phyloP scores from a whole-genome alignment of 2,113 vertebrate genomes.

The Plestiodon gilberti region DNA sequence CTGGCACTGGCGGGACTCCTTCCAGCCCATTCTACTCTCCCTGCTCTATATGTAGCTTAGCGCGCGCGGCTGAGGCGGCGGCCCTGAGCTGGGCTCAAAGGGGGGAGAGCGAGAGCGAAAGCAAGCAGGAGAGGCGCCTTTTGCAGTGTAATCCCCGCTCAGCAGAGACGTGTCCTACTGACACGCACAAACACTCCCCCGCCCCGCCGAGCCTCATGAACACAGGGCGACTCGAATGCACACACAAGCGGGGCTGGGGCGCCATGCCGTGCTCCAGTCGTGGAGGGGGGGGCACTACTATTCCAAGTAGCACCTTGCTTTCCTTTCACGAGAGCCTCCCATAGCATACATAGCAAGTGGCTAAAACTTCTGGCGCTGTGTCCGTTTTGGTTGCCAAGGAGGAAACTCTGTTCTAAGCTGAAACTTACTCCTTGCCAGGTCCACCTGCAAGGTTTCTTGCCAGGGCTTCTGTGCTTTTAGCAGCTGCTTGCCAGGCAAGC shows the following conservation, averaged over 20 bases:
- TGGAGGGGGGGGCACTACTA: not conserved
- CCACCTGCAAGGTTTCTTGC: not conserved
- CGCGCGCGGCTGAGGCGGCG: slow-evolving; percentile 44
- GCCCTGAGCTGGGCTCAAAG: slow-evolving; percentile 35
- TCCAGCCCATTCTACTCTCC: slow-evolving; percentile 15
- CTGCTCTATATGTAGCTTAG: not conserved
- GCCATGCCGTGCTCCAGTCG: not conserved
- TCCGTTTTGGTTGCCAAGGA: not conserved
- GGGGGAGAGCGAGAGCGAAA: not conserved
- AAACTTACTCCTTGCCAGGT: not conserved
- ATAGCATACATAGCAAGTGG: not conserved
- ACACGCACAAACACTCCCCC: not conserved
- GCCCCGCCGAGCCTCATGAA: too few relatives aligned
- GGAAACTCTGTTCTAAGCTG: not conserved
- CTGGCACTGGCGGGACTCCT: slow-evolving; percentile 30
- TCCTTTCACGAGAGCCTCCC: not conserved
- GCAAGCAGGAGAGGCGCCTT: slow-evolving; percentile 72
- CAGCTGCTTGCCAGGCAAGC: not conserved
- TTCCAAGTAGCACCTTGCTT: not conserved
- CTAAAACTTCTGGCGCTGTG: not conserved
- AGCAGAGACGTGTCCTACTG: not conserved
- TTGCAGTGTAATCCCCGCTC: slow-evolving; percentile 73
- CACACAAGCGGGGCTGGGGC: not conserved
- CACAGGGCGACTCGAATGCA: not conserved
- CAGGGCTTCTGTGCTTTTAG: not conserved